These are phyloP conservation scores for Blastobasis lacticolella DNA, from an alignment of 2,888 invertebrate genomes.

Conservation along the genomic window DNA sequence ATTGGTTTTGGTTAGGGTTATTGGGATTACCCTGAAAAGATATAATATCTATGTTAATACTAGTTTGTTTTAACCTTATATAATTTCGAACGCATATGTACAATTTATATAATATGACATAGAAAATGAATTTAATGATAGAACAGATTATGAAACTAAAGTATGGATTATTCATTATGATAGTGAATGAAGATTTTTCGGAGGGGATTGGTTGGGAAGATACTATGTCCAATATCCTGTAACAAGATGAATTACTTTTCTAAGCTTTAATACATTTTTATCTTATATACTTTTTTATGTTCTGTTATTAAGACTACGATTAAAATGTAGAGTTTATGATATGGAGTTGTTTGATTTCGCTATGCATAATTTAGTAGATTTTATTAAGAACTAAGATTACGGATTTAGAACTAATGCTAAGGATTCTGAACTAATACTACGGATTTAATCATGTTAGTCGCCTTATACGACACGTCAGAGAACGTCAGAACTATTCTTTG, in stretches of 20 bases:
- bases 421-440: neutral
- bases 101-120: slow-evolving; percentile 12
- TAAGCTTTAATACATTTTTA: neutral
- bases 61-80: neutral
- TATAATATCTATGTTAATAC: neutral
- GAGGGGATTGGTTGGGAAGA: neutral
- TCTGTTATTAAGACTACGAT: neutral
- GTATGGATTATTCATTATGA: slow-evolving; percentile 12
- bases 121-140: slow-evolving; percentile 11
- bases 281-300: too few species aligned
- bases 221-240: neutral
- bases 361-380: neutral
- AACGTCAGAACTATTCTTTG: neutral
- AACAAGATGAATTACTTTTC: neutral
- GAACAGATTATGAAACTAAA: slow-evolving; percentile 14
- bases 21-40: slow-evolving; percentile 2
- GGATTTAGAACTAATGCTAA: neutral
- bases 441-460: neutral
- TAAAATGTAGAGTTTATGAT: neutral
- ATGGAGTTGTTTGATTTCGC: neutral
- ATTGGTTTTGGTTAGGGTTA: neutral
- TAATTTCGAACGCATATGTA: slow-evolving; percentile 3
- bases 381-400: neutral
- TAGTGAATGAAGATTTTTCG: neutral
- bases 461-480: neutral